Base-by-base conservation (phyloP, 2,113 vertebrate genomes). In the Pandion haliaetus region DNA sequence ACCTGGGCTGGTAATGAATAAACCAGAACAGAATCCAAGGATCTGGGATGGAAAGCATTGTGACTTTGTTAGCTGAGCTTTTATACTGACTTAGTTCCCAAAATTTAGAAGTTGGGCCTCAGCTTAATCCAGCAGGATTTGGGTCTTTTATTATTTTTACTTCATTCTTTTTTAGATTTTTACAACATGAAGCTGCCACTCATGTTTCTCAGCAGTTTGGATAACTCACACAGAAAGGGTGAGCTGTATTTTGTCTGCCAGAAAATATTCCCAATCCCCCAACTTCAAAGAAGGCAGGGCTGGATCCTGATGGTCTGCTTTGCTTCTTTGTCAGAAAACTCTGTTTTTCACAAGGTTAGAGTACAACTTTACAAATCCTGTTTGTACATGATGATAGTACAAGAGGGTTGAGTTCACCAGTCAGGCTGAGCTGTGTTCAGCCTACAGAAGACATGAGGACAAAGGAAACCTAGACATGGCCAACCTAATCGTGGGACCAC, bases 81-180 rank as follows among this genome's bases (percentile, higher is more conserved):
- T 97, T 95, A 67, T 80, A 58, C 74, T 21, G 58, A 89, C 73
- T 85, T 93, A 70, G 70, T 73, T 96, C 93, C 93, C 86, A 54
- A 72, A 91, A 93, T 95, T 91, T 94, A 88, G 73, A 96, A 92
- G 52, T 40, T 87, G 73, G 81, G 77, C 86, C 86, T 87, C 93
- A 89, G 38, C 86, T 93, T 95, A 95, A 97, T 97, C 96, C 94
- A 47, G 72, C n/a, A 92, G 96, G 97, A 96, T 97, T 96, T 94
- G 49, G 8, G 55, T 78, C 67, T 84, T 96, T 93, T 95, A 94
- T 97, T 96, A 94, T 96, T 96, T 96, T 94, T 96, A 50, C 23
- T 93, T 91, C 44, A 10, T 44, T 69, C 90, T 72, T 62, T 54
- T 73, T 42, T 11, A 23, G 28, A 7, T 32, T 95, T 96, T 96